phyloP scores from a whole-genome alignment of 2,797 vertebrate genomes.

The Botia almorhae region DNA sequence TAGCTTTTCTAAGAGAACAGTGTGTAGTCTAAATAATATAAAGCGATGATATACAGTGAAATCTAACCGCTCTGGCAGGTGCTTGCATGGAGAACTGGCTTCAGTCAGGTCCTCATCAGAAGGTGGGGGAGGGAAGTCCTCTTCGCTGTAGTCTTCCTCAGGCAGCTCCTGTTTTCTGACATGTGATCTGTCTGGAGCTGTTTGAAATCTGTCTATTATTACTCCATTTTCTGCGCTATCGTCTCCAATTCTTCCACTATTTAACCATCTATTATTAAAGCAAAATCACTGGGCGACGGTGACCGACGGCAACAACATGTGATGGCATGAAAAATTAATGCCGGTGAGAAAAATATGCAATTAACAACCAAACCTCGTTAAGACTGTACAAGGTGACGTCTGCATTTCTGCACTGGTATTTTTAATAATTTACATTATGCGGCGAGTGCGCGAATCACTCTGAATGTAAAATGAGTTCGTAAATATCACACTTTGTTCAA shows the following conservation, averaged over 20 bases:
- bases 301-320: not conserved
- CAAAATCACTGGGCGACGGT: not conserved
- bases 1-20: not conserved
- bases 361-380: not conserved
- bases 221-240: conserved; percentile 15
- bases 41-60: not conserved
- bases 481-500: conserved; percentile 24
- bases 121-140: conserved; percentile 68
- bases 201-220: conserved; percentile 30
- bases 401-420: not conserved
- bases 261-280: not conserved
- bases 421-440: not conserved
- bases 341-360: not conserved
- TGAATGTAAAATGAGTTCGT: conserved; percentile 23
- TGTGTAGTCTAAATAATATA: not conserved
- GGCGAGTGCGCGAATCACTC: not conserved
- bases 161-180: conserved; percentile 55
- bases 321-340: conserved; percentile 10
- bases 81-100: conserved; percentile 49
- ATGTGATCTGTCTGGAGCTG: conserved; percentile 17
- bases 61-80: conserved; percentile 62
- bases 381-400: not conserved
- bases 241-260: conserved; percentile 10
- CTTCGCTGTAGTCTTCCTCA: conserved; percentile 58
- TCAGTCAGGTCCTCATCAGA: conserved; percentile 65